phyloP scores from a whole-genome alignment of 2,888 invertebrate species.

The Plagodis pulveraria region DNA sequence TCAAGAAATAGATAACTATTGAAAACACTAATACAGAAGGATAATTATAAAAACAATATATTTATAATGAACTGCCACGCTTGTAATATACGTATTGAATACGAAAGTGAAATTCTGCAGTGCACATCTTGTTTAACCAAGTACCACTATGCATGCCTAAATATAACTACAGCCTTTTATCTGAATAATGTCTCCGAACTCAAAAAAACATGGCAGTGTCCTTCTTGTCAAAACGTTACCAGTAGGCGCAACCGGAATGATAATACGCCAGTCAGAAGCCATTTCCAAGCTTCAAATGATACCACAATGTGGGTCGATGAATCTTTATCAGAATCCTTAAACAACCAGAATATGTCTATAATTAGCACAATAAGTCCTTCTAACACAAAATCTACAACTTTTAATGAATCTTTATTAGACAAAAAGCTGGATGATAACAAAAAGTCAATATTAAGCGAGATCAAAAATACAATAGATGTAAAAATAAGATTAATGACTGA shows the following conservation, averaged over 20 bases:
- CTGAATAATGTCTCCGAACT: constrained; percentile 3
- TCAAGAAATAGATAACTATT: not conserved
- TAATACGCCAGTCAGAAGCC: not conserved
- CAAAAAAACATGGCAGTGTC: constrained; percentile 6
- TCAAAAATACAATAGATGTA: too few relatives aligned
- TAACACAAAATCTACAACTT: too few relatives aligned
- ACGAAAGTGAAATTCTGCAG: not conserved
- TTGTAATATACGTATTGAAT: not conserved
- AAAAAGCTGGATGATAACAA: too few relatives aligned
- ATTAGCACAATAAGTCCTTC: too few relatives aligned
- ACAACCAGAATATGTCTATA: too few relatives aligned
- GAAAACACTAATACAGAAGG: not conserved
- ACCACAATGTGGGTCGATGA: too few relatives aligned
- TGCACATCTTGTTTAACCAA: not conserved
- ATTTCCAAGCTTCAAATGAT: too few relatives aligned
- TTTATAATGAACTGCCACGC: not conserved
- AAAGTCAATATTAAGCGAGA: too few relatives aligned
- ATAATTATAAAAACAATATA: not conserved
- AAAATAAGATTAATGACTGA: too few relatives aligned
- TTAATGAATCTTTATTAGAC: too few relatives aligned
- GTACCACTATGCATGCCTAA: not conserved
- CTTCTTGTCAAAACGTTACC: constrained; percentile 3
- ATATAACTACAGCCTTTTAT: not conserved
- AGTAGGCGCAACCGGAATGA: not conserved
- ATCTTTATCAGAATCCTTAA: too few relatives aligned